Percentiles rank a stretch among this genome's conserved stretches.
These are phyloP conservation scores for Agelaius phoeniceus DNA, from an alignment of 2,113 vertebrate genomes.

Conservation along the genomic window DNA sequence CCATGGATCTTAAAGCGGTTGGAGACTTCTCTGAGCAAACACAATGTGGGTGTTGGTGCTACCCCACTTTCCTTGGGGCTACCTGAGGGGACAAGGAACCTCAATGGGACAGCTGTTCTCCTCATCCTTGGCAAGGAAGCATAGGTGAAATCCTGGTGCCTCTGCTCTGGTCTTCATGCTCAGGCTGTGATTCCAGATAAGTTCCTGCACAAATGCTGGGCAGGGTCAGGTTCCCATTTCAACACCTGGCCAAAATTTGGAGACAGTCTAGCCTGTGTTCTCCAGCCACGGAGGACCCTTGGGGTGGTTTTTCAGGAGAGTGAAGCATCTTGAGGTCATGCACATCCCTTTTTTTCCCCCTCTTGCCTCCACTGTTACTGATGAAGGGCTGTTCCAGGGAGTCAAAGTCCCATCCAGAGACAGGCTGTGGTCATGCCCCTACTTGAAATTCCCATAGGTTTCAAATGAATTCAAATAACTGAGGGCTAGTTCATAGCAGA, in stretches of 20 bases:
- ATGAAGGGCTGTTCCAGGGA: background rate
- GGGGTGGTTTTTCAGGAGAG: background rate
- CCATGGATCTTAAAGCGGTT: background rate
- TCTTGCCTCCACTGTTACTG: background rate
- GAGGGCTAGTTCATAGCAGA: constrained; percentile 55
- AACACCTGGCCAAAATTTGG: background rate
- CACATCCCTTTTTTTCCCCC: background rate
- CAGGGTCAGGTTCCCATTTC: background rate
- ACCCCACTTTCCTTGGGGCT: background rate
- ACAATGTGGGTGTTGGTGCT: background rate
- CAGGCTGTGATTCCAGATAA: background rate
- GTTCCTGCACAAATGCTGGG: background rate
- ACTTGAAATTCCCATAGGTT: constrained; percentile 68
- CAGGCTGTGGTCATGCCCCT: background rate
- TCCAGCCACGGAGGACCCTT: background rate
- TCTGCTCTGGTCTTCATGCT: background rate
- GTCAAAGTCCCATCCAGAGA: background rate
- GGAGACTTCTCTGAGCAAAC: background rate
- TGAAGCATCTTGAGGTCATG: background rate
- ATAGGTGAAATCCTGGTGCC: background rate
- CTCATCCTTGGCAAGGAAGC: background rate
- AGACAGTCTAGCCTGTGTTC: background rate
- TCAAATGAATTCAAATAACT: constrained; percentile 61
- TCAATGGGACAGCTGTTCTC: background rate
- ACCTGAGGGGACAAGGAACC: background rate